phyloP scores from a whole-genome alignment of 2,797 vertebrate species.

The Hephaestus fuliginosus region DNA sequence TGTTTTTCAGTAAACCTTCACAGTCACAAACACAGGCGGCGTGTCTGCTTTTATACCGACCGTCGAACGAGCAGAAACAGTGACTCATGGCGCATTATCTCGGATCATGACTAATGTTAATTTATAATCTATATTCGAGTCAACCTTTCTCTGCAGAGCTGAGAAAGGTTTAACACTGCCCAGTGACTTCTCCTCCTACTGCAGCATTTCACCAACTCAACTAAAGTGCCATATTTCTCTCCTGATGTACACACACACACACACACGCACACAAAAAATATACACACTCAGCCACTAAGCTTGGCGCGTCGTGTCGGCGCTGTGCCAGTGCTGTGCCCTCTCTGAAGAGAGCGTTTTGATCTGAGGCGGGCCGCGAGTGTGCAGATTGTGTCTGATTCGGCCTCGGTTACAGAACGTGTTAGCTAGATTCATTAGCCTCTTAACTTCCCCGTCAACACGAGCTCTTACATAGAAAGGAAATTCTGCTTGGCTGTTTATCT shows the following conservation, averaged over 20 bases:
- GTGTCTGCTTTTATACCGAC: neutral
- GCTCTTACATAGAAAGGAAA: neutral
- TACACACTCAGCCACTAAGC: conserved; percentile 6
- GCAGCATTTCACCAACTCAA: conserved; percentile 17
- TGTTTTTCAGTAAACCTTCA: neutral
- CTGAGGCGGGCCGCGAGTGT: conserved; percentile 9
- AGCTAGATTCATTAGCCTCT: conserved; percentile 55
- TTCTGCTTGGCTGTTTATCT: conserved; percentile 19
- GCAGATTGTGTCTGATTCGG: conserved; percentile 49
- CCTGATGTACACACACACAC: neutral
- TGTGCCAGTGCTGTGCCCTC: conserved; percentile 23
- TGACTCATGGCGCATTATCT: conserved; percentile 12
- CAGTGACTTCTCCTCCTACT: neutral
- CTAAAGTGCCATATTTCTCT: conserved; percentile 22
- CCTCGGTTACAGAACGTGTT: conserved; percentile 36
- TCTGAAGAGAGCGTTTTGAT: conserved; percentile 36
- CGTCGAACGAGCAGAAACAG: neutral
- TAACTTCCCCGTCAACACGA: conserved; percentile 33
- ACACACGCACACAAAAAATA: neutral
- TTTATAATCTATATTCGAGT: conserved; percentile 1
- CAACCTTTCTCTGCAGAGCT: conserved; percentile 30
- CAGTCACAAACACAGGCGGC: neutral
- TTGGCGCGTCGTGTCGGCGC: conserved; percentile 1
- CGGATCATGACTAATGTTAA: conserved; percentile 4
- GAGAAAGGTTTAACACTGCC: neutral